phyloP scores from a whole-genome alignment of 1,140 invertebrate species.

The Brachionus paranguensis region DNA sequence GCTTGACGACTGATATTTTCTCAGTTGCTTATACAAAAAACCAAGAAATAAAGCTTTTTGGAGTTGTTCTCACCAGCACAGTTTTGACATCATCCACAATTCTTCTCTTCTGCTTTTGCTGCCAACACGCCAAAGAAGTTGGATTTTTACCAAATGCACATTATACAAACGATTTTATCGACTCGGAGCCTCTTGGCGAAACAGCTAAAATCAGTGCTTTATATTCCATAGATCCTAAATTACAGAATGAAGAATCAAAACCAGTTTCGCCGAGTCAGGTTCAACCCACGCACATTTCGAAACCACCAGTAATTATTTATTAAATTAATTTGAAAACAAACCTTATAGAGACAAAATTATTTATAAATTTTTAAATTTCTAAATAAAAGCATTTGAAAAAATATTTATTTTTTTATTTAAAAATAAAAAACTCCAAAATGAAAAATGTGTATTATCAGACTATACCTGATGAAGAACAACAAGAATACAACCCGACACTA shows the following conservation, averaged over 20 bases:
- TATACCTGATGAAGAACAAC: neutral
- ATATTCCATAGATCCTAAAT: constrained; percentile 30
- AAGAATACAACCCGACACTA: neutral
- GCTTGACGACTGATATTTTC: neutral
- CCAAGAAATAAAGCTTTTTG: constrained; percentile 25
- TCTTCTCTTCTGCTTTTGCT: constrained; percentile 6
- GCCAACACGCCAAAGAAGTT: constrained; percentile 27
- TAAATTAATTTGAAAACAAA: neutral
- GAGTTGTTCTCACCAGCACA: neutral
- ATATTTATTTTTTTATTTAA: neutral
- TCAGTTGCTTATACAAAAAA: neutral
- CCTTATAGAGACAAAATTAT: neutral
- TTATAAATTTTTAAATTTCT: neutral
- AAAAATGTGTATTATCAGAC: neutral
- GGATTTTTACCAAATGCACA: neutral
- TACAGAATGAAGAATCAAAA: neutral
- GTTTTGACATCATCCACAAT: constrained; percentile 26
- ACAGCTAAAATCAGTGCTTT: constrained; percentile 19
- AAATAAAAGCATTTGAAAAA: neutral
- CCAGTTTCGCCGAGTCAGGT: neutral
- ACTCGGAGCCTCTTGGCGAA: neutral
- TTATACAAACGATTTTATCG: neutral
- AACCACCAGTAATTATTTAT: neutral
- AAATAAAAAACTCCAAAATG: neutral
- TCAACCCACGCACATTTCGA: neutral